phyloP scores from a whole-genome alignment of 1,140 invertebrate species.

The Drosophila nasuta region DNA sequence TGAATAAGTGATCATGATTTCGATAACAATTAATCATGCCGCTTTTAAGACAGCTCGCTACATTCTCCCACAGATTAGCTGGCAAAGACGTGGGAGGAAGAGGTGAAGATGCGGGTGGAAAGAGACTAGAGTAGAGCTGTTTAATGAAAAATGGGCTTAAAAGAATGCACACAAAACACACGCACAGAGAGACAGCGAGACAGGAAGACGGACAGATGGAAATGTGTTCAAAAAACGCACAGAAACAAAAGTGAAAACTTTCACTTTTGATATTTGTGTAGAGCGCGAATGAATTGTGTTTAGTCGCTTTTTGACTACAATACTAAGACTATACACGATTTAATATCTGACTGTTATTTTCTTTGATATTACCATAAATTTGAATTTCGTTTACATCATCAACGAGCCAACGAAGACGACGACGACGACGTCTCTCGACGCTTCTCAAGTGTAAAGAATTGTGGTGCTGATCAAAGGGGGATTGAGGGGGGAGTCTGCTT shows the following conservation, averaged over 20 bases:
- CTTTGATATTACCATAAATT: conserved; percentile 67
- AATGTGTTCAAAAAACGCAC: conserved; percentile 41
- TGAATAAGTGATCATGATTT: conserved; percentile 12
- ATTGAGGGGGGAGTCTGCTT: not conserved
- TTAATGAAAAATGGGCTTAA: conserved; percentile 60
- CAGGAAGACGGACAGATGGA: conserved; percentile 8
- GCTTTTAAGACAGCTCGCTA: not conserved
- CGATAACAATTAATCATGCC: conserved; percentile 4
- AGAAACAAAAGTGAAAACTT: conserved; percentile 70
- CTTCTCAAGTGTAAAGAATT: conserved; percentile 56
- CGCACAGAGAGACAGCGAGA: not conserved
- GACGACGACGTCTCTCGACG: conserved; percentile 28
- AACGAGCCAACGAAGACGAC: conserved; percentile 14
- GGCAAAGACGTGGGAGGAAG: not conserved
- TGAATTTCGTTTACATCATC: conserved; percentile 72
- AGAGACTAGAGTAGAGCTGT: conserved; percentile 7
- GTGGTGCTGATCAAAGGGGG: conserved; percentile 6
- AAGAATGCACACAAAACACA: conserved; percentile 44
- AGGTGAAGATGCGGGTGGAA: conserved; percentile 5
- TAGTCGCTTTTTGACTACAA: conserved; percentile 44
- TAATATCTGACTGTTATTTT: conserved; percentile 57
- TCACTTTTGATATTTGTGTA: conserved; percentile 63
- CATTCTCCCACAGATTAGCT: conserved; percentile 11
- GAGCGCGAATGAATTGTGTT: conserved; percentile 53
- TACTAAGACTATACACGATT: conserved; percentile 42